These are phyloP conservation scores for Syritta pipiens DNA, from an alignment of 2,888 invertebrate species.

Conservation along the genomic window DNA sequence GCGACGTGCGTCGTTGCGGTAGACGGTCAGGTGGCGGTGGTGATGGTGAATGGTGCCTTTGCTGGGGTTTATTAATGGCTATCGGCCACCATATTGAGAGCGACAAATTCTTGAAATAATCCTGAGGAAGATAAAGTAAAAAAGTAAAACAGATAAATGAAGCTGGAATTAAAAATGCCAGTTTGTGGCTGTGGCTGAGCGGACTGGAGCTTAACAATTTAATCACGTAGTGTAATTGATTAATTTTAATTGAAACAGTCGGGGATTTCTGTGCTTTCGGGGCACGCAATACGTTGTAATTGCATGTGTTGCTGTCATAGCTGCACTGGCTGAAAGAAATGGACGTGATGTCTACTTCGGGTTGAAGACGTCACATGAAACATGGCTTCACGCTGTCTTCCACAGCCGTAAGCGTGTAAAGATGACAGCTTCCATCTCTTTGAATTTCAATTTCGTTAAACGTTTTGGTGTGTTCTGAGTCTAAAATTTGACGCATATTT, in stretches of 20 bases:
- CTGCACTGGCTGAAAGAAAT: no score
- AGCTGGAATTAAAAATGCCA: neutral
- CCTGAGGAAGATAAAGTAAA: neutral
- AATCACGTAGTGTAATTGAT: conserved; percentile 46
- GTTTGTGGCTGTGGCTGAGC: neutral
- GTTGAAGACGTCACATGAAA: no score
- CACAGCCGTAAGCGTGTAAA: no score
- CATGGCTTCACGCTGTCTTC: no score
- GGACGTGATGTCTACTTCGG: no score
- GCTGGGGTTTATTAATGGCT: conserved; percentile 43
- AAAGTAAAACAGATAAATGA: neutral
- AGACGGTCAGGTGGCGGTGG: conserved; percentile 7
- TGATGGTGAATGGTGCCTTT: conserved; percentile 27
- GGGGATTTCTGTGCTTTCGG: neutral
- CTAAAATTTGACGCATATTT: no score
- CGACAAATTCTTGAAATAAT: conserved; percentile 18
- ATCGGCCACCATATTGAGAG: conserved; percentile 17
- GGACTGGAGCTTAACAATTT: conserved; percentile 18
- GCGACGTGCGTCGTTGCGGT: no score
- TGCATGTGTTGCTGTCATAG: neutral
- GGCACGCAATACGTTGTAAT: neutral
- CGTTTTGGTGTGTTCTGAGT: no score
- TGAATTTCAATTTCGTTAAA: no score
- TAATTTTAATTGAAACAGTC: conserved; percentile 7
- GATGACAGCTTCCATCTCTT: no score